A percentile compares a stretch with the other conserved stretches of the same genome.
These are phyloP conservation scores for Cisticola juncidis DNA, from an alignment of 2,113 vertebrate species.

Conservation along the genomic window DNA sequence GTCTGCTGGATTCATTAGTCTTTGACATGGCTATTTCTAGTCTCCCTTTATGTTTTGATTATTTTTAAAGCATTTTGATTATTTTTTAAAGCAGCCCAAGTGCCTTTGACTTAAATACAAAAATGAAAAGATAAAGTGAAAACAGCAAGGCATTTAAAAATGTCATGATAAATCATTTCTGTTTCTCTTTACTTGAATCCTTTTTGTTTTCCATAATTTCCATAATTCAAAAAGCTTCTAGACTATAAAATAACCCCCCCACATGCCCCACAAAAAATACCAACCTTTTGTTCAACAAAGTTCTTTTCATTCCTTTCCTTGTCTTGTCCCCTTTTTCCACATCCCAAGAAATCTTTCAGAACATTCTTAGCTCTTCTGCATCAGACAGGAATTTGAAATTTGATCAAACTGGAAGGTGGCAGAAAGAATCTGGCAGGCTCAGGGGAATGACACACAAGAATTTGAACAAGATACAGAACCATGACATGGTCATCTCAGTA, in stretches of 20 bases:
- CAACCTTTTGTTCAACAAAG: neutral
- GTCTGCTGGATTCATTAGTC: constrained; percentile 35
- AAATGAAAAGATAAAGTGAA: neutral
- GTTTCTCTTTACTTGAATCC: neutral
- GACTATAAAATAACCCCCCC: neutral
- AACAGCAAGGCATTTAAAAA: neutral
- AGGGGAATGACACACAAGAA: neutral
- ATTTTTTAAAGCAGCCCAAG: constrained; percentile 13
- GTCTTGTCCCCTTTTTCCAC: neutral
- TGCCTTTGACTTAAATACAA: neutral
- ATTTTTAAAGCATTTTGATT: constrained; percentile 26
- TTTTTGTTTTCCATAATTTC: neutral
- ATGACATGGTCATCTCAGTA: neutral
- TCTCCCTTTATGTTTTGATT: neutral
- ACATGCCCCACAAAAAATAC: accelerated
- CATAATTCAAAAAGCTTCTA: neutral
- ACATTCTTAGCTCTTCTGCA: neutral
- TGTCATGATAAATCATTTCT: neutral
- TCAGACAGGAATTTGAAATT: neutral
- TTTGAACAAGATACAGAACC: neutral
- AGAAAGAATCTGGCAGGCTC: neutral
- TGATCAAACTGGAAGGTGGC: neutral
- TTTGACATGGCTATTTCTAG: neutral
- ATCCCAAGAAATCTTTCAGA: neutral
- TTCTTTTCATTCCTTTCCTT: neutral